Evolutionary conservation across 2,888 invertebrate species (phyloP), one percentile per base, ranked within the genome.

Genomic region (Hylaea fasciaria): DNA sequence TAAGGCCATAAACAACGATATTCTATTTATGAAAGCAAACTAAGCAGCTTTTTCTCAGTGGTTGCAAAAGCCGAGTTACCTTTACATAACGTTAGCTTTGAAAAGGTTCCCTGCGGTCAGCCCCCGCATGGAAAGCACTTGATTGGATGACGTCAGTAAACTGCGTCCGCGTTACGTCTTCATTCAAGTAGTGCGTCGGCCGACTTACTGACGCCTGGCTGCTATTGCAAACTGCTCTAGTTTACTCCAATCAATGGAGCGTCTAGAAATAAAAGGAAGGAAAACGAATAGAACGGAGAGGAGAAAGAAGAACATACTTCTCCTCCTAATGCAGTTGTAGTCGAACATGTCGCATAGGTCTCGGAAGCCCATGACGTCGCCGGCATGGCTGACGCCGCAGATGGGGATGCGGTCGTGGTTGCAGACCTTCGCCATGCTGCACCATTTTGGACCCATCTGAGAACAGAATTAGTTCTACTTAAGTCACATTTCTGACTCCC

Each of bases 271-370:
- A 32, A 32, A 32, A 32, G 9, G 32, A 7, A 7, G 1, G 9
- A 2, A 9, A 32, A 32, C 9, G 9, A 1, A 32, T 7, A 9
- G 10, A 32, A 32, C 3, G 22, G 22, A 22, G 22, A 32, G 9
- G 9, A 32, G 9, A 10, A 32, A 32, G 32, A 32, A 32, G 32
- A 32, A 32, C 32, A 10, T 52, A 91, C 91, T 91, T 60, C 91
- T 79, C 60, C 89, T 79, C 47, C 91, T 77, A 39, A 92, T 86
- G 70, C 91, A 92, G 75, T 92, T 92, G 73, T 76, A 92, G 71
- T 92, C 91, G 57, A 92, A 92, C 91, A 92, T 91, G 57, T 92
- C 91, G 56, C 91, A 92, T 12, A 91, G 83, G 68, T 92, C 91
- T 1, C 91, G 67, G 79, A 92, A 92, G 16, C 91, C 91, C 83